Evolutionary conservation across 2,113 vertebrate species (phyloP).

Genomic region (Malurus elegans): DNA sequence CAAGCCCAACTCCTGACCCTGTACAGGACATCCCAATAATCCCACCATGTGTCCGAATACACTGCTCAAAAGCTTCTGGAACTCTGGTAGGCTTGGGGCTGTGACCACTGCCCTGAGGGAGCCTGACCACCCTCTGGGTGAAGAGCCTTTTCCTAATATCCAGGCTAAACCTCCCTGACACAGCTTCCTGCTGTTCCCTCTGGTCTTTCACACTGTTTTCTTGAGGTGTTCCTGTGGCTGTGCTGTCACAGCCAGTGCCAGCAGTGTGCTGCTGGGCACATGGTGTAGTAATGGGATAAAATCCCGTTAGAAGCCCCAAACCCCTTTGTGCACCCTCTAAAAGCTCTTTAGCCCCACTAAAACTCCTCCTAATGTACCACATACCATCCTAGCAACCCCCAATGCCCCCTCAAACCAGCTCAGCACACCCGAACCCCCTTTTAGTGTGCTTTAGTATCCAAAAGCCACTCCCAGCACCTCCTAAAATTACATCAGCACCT

Average conservation of each 20-base stretch:
- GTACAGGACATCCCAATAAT: background rate
- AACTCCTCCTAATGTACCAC: background rate
- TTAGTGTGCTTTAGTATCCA: background rate
- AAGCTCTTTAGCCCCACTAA: background rate
- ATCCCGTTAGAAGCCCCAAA: background rate
- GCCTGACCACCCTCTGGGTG: background rate
- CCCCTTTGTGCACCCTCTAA: background rate
- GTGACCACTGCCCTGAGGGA: background rate
- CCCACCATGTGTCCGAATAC: background rate
- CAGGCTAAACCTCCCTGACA: background rate
- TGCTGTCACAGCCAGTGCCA: background rate
- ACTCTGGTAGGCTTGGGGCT: background rate
- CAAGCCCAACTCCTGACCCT: background rate
- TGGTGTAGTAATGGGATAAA: background rate
- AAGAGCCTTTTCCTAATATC: background rate
- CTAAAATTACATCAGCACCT: background rate
- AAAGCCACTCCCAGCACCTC: background rate
- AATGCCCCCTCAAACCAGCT: background rate
- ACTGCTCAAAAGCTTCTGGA: background rate
- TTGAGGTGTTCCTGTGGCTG: background rate
- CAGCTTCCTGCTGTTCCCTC: background rate
- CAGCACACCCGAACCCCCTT: background rate
- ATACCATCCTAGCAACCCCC: too few species aligned
- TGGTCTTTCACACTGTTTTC: background rate
- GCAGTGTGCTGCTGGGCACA: accelerated